phyloP scores from a whole-genome alignment of 2,113 vertebrate species.

The Tretioscincus oriximinensis region DNA sequence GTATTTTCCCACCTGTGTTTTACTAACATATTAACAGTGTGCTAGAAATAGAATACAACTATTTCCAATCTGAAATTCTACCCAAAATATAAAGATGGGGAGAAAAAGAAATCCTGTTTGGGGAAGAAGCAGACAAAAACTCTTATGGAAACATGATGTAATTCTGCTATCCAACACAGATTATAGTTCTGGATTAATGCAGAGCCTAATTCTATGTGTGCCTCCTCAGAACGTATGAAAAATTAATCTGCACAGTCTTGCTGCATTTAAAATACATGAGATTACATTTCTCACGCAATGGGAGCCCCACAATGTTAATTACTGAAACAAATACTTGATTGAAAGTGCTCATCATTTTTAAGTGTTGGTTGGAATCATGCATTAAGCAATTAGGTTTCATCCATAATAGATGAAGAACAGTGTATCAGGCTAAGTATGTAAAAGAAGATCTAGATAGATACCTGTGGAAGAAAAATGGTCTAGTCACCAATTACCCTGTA shows the following conservation, averaged over 20 bases:
- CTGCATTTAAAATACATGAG: constrained; percentile 27
- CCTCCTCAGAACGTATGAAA: background rate
- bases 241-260: constrained; percentile 5
- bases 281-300: constrained; percentile 22
- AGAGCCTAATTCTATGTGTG: background rate
- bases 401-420: constrained; percentile 32
- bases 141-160: too few species aligned
- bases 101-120: background rate
- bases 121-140: background rate
- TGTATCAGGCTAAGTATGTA: constrained; percentile 6
- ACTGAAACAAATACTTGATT: constrained; percentile 29
- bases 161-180: background rate
- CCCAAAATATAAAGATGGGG: background rate
- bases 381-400: constrained; percentile 36
- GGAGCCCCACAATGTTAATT: constrained; percentile 15
- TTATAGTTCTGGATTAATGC: background rate
- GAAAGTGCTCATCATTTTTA: constrained; percentile 2
- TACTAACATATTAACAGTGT: background rate
- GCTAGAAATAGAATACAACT: background rate
- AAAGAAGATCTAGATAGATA: constrained; percentile 9
- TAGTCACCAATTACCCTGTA: background rate
- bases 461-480: constrained; percentile 9
- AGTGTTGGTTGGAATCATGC: constrained; percentile 9
- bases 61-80: background rate
- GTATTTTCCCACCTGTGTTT: background rate